These are phyloP conservation scores for Stomorhina lunata DNA, from an alignment of 2,888 invertebrate genomes.

Conservation along the genomic window DNA sequence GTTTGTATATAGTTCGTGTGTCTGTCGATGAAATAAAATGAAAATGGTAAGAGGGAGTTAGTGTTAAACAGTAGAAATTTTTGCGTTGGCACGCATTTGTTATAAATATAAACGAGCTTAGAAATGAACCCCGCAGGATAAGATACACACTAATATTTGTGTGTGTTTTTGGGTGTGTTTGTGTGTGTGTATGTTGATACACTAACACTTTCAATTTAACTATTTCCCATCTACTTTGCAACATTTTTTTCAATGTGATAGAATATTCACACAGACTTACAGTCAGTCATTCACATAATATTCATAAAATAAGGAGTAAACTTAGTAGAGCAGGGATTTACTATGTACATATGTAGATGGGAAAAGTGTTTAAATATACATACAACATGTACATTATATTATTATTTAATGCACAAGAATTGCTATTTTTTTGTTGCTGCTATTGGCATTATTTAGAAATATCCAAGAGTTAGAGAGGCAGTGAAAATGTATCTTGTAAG, in stretches of 20 bases:
- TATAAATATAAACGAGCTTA: conserved; percentile 80
- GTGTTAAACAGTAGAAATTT: conserved; percentile 63
- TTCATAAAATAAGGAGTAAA: conserved; percentile 16
- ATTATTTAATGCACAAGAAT: conserved; percentile 46
- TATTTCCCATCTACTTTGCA: conserved; percentile 61
- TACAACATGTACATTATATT: conserved; percentile 31
- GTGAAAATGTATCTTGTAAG: conserved; percentile 6
- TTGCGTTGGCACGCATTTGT: conserved; percentile 79
- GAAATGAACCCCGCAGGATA: conserved; percentile 78
- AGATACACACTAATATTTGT: conserved; percentile 63
- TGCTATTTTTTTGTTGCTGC: neutral
- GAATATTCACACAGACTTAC: conserved; percentile 29
- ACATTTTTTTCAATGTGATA: conserved; percentile 40
- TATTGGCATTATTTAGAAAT: neutral
- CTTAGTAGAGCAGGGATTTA: conserved; percentile 24
- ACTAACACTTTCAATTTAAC: conserved; percentile 67
- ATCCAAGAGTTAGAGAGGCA: neutral
- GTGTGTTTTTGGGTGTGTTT: neutral
- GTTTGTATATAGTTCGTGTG: neutral
- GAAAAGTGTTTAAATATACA: conserved; percentile 15
- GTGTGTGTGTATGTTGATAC: conserved; percentile 3
- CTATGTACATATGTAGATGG: neutral
- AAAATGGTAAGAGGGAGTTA: neutral
- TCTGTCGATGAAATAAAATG: neutral
- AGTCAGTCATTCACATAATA: conserved; percentile 15